Evolutionary conservation across 2,888 invertebrate species (phyloP), one percentile per base, ranked within the genome.

Genomic region (Sphaeridia pumilis): DNA sequence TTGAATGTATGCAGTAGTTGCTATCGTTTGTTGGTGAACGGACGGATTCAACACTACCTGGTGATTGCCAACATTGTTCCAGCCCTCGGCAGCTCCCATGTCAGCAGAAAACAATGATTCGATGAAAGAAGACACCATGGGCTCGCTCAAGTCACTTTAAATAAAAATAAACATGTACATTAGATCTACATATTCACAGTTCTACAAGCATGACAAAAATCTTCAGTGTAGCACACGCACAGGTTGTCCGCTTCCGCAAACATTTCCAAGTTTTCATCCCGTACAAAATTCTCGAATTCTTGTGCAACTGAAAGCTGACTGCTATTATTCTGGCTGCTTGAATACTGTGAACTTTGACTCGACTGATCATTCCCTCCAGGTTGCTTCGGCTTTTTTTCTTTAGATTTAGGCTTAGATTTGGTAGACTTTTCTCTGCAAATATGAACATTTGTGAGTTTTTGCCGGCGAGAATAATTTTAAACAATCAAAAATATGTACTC

Each of bases 231-330:
- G 3, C 17, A 4, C 34, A 21, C 48, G 35, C 25, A 48, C 48
- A 48, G 17, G 26, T 48, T 48, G 24, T 49, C 49, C 17, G 25
- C 25, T 14, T 38, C 38, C 14, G 49, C 49, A 27, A 27, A 49
- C 49, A 49, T 49, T 41, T 49, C 49, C 25, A 49, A 41, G 41
- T 49, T 49, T 49, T 49, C 49, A n/a, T 49, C 36, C 12, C 38
- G 49, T 20, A 49, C 49, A 27, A 49, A 49, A 20, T 49, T 38
- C n/a, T 24, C 49, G 22, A 49, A 25, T 27, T 49, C 41, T 41
- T 49, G 49, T 14, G 49, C 49, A 24, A 36, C 49, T n/a, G 49
- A 35, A 3, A 36, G 49, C 12, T 35, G 14, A 14, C 34, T 7
- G 10, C 4, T 26, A 14, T 36, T 36, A 10, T 14, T 31, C 17